Base-by-base conservation (phyloP, 1,140 invertebrate genomes). In the Drosophila persimilis region DNA sequence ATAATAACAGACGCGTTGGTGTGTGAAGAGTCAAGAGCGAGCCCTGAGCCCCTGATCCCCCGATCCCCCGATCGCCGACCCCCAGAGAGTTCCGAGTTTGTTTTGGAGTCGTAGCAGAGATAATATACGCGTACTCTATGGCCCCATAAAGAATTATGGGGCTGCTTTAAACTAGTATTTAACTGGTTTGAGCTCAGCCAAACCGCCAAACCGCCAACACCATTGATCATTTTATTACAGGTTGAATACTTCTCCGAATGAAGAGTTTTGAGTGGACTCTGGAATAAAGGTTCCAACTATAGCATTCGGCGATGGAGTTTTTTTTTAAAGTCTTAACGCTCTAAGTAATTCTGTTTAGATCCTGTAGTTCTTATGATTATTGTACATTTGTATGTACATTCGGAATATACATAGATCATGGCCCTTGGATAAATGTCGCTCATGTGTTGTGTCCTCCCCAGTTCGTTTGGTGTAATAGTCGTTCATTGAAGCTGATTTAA, bases 131-230 rank as follows among this genome's bases (percentile, higher is more conserved):
- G 31, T 47, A 46, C 20, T 50, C 17, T 62, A 24, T 46, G 31
- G 50, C 20, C 45, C 24, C 54, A 75, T 84, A 61, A 47, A 64
- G 20, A 41, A 43, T 39, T 56, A 58, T 71, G 50, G 51, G 45
- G 65, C 61, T 80, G 80, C 54, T 61, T 55, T 43, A 64, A 85
- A 85, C 80, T 52, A 73, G 80, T 74, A 70, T 63, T 39, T 20
- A 71, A 86, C 81, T 86, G 78, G 81, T 86, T 85, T 47, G 5
- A 60, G 29, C 81, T 47, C n/a, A 71, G 54, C 20, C 15, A 43
- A 77, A 62, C 63, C 39, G 63, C 50, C 45, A 62, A 9, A 62
- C 63, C 39, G 63, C 50, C 45, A 62, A 9, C 20, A 48, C 20
- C 43, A 54, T 64, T 45, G 41, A 69, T 73, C 45, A 46, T 39